phyloP scores from a whole-genome alignment of 2,888 invertebrate genomes.

The Plusia festucae region DNA sequence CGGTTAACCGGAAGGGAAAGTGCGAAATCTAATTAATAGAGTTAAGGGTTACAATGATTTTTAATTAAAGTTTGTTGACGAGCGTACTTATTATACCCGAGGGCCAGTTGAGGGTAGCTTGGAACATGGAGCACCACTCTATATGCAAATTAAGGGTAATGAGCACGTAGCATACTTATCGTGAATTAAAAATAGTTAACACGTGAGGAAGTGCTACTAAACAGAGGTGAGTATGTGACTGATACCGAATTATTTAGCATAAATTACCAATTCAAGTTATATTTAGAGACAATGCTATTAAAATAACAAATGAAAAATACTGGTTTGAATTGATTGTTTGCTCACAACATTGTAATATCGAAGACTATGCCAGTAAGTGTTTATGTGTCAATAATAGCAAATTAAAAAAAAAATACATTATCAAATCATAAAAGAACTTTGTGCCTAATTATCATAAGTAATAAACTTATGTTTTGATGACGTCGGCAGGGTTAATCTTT shows the following conservation, averaged over 20 bases:
- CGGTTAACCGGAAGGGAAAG: constrained; percentile 20
- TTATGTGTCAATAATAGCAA: too few species aligned
- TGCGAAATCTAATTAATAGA: constrained; percentile 32
- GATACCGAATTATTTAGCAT: constrained; percentile 43
- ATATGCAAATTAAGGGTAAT: constrained; percentile 68
- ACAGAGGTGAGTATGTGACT: constrained; percentile 39
- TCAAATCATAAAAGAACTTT: too few species aligned
- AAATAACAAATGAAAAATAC: constrained; percentile 34
- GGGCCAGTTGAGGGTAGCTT: constrained; percentile 50
- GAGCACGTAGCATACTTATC: constrained; percentile 47
- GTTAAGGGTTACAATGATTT: constrained; percentile 43
- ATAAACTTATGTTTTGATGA: too few species aligned
- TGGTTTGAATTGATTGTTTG: background rate
- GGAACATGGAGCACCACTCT: constrained; percentile 59
- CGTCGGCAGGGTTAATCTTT: too few species aligned
- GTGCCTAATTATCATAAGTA: too few species aligned
- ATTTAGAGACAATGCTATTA: constrained; percentile 31
- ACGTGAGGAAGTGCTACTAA: constrained; percentile 46
- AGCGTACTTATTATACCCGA: constrained; percentile 45
- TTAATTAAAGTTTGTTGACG: constrained; percentile 46
- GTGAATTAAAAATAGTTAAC: constrained; percentile 48
- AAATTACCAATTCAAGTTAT: constrained; percentile 44
- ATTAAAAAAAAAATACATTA: too few species aligned
- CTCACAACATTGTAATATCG: background rate
- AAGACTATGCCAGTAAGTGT: background rate